phyloP scores from a whole-genome alignment of 2,888 invertebrate species.

The Ochropleura plecta region DNA sequence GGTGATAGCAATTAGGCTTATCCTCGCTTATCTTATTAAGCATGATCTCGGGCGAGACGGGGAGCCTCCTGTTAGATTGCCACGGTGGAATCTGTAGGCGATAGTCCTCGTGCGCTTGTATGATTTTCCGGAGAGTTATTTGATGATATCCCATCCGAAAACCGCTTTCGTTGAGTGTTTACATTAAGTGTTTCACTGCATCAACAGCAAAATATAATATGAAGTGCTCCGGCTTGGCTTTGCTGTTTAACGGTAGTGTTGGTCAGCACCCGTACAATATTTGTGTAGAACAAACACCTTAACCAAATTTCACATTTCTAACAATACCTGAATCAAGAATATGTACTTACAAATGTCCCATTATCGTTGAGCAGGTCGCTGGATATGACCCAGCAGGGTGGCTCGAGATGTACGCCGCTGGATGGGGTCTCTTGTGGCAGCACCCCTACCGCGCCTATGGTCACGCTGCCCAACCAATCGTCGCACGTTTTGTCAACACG shows the following conservation, averaged over 20 bases:
- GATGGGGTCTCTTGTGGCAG: slow-evolving; percentile 93
- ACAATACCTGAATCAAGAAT: not conserved
- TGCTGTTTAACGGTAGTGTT: not conserved
- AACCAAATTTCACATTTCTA: not conserved
- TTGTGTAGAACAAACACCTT: not conserved
- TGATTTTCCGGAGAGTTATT: no score
- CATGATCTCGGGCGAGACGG: no score
- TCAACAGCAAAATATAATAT: not conserved
- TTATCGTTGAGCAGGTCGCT: slow-evolving; percentile 95
- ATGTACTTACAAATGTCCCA: slow-evolving; percentile 94
- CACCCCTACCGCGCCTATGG: slow-evolving; percentile 95
- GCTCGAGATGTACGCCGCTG: slow-evolving; percentile 94
- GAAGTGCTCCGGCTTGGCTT: not conserved
- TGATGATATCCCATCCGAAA: no score
- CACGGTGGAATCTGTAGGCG: no score
- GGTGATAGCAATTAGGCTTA: no score
- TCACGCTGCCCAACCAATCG: slow-evolving; percentile 95
- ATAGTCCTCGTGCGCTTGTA: no score
- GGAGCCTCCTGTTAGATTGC: no score
- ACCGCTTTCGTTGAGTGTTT: not conserved
- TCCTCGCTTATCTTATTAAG: no score
- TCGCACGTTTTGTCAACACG: slow-evolving; percentile 93
- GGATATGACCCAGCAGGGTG: slow-evolving; percentile 95
- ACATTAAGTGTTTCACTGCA: not conserved
- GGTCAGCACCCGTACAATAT: not conserved